Percentiles rank a stretch among this genome's conserved stretches.
phyloP scores from a whole-genome alignment of 2,888 invertebrate genomes.

The Phortica okadai region DNA sequence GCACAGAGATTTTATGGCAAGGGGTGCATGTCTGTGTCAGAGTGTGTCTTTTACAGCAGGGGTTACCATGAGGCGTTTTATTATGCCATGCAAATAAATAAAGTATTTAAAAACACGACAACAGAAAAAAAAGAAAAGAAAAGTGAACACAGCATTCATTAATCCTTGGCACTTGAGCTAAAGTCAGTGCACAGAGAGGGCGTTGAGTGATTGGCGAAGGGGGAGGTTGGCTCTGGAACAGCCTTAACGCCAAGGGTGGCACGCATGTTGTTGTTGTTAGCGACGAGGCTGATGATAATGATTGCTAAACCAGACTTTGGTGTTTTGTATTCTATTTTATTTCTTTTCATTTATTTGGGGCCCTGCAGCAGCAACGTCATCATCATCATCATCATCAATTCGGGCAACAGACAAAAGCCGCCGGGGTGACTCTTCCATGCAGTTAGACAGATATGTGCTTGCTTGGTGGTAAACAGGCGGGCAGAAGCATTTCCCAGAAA shows the following conservation, averaged over 20 bases:
- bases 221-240: neutral
- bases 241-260: neutral
- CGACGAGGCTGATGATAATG: neutral
- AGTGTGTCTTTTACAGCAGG: neutral
- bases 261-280: neutral
- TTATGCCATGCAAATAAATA: conserved; percentile 22
- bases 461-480: neutral
- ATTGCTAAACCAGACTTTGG: neutral
- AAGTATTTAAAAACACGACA: conserved; percentile 8
- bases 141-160: conserved; percentile 38
- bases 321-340: neutral
- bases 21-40: neutral
- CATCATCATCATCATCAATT: neutral
- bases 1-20: neutral
- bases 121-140: neutral
- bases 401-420: neutral
- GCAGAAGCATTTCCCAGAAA: neutral
- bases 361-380: neutral
- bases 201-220: neutral
- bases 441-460: neutral
- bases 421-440: neutral
- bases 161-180: conserved; percentile 39
- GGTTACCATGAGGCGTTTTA: neutral
- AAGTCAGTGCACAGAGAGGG: conserved; percentile 3
- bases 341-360: neutral